phyloP scores from a whole-genome alignment of 2,113 vertebrate species.

The Sphyrna mokarran region DNA sequence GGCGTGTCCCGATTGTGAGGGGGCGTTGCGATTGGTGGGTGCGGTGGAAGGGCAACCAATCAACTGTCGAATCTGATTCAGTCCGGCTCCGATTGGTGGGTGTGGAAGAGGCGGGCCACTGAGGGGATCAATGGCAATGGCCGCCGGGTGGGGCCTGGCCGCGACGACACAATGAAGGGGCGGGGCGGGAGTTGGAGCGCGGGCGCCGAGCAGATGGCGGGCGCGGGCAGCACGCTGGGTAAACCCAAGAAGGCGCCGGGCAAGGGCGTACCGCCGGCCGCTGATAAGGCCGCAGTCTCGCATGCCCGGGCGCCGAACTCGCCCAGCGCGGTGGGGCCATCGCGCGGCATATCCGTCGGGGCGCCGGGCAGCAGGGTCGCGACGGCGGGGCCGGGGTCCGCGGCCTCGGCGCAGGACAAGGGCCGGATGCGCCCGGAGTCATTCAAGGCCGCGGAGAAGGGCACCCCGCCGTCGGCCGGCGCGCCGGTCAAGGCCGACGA shows the following conservation, averaged over 20 bases:
- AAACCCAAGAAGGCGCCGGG: constrained; percentile 11
- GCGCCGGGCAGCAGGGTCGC: background rate
- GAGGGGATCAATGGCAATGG: background rate
- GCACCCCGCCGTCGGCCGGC: too few species aligned
- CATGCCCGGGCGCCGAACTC: background rate
- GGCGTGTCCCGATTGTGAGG: too few species aligned
- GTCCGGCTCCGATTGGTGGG: background rate
- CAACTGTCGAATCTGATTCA: too few species aligned
- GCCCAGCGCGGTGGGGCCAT: background rate
- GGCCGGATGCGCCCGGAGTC: background rate
- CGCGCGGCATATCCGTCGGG: background rate
- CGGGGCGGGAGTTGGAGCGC: background rate
- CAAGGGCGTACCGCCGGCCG: background rate
- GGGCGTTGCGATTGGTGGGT: too few species aligned
- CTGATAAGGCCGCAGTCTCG: background rate
- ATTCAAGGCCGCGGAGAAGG: too few species aligned
- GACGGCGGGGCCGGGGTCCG: background rate
- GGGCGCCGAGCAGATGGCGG: background rate
- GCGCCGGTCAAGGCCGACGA: background rate
- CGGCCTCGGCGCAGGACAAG: background rate
- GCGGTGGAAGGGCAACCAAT: too few species aligned
- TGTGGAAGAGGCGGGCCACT: background rate
- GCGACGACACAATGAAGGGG: background rate
- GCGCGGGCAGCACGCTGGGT: background rate
- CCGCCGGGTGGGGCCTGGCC: too few species aligned